A percentile compares a stretch with the other conserved stretches of the same genome.
phyloP scores from a whole-genome alignment of 53 echinoderm and acorn worm species.

The Echinometra lucunter region DNA sequence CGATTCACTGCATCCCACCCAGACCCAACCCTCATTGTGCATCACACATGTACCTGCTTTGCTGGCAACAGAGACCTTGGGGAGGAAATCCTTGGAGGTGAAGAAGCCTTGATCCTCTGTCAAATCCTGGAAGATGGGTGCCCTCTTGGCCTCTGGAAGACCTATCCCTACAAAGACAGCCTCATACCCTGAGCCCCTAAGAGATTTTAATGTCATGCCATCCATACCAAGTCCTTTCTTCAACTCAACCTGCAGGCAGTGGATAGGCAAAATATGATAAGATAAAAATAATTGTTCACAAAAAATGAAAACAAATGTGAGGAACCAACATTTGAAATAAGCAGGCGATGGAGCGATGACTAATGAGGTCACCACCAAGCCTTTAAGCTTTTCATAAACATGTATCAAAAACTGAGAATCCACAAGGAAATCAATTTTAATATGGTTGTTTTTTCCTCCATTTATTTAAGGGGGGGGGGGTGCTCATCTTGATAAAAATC shows the following conservation, averaged over 20 bases:
- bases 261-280: no score
- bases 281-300: neutral
- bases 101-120: slow-evolving; percentile 92
- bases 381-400: no score
- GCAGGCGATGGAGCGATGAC: neutral
- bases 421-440: no score
- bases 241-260: slow-evolving; percentile 85
- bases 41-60: slow-evolving; percentile 98
- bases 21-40: no score
- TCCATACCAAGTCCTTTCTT: slow-evolving; percentile 88
- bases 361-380: no score
- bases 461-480: no score
- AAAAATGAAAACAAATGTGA: neutral
- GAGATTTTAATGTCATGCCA: slow-evolving; percentile 81
- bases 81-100: slow-evolving; percentile 96
- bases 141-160: slow-evolving; percentile 91
- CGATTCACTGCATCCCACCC: no score
- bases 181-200: slow-evolving; percentile 79
- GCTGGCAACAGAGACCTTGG: slow-evolving; percentile 88
- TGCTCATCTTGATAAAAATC: no score
- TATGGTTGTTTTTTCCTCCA: no score
- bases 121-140: slow-evolving; percentile 85
- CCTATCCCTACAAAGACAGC: slow-evolving; percentile 93
- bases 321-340: neutral
- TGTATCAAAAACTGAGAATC: no score